Base-by-base conservation (phyloP, 2,797 vertebrate genomes). In the Kryptolebias ocellatus region DNA sequence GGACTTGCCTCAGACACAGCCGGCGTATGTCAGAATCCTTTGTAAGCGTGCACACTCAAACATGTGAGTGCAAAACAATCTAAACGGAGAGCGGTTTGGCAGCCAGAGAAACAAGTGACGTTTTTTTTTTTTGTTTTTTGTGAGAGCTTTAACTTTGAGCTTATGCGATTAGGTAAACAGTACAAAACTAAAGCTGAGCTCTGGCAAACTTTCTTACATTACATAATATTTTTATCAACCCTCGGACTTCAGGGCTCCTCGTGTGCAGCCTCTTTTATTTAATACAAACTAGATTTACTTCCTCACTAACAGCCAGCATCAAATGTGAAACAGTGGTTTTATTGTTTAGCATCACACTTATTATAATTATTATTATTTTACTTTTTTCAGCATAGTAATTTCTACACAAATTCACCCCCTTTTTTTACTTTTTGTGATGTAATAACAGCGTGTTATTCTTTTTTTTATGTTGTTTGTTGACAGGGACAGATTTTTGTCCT, bases 1-100 rank as follows among this genome's bases (percentile, higher is more conserved):
- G 93, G 93, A 57, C 74, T 80, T n/a, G 83, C 18, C 56, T 64
- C 79, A 76, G 80, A 81, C 64, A 59, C 62, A 65, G 83, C 57
- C 87, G 67, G 62, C 46, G 37, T 70, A 84, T 76, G 76, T 76
- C 74, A 81, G 84, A 90, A 85, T 85, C 70, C 67, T 61, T n/a
- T 53, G 55, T 66, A 46, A 66, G 72, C 18, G 57, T 52, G 29
- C 50, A 59, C 11, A 42, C 49, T 53, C 61, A 15, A 27, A 55
- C 20, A 46, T 47, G 4, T 47, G 67, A 60, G 46, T 15, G 52
- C 45, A 60, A 60, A 57, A 18, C 27, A 53, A 44, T 31, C 20
- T 17, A 11, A 58, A 29, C 70, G 51, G 74, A 17, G 28, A 5
- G n/a, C 44, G 18, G 37, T 28, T 54, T 63, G 49, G 51, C 66